phyloP scores from a whole-genome alignment of 2,888 invertebrate genomes.

The Hyposoter dolosus region DNA sequence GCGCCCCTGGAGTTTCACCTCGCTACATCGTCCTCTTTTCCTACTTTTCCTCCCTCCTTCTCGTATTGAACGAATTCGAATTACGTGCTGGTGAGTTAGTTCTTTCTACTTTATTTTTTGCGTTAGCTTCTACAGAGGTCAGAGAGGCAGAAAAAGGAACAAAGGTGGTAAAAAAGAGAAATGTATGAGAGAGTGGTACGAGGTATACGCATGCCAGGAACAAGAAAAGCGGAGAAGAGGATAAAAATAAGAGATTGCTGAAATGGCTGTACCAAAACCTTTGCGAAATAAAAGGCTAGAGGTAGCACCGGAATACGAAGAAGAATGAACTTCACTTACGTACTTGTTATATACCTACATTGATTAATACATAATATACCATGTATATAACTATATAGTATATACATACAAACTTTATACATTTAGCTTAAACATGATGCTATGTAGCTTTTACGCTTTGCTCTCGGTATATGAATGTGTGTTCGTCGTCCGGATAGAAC shows the following conservation, averaged over 20 bases:
- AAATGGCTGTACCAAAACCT: conserved; percentile 51
- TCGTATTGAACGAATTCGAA: conserved; percentile 67
- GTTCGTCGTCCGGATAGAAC: not conserved
- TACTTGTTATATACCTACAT: conserved; percentile 54
- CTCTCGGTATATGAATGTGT: conserved; percentile 18
- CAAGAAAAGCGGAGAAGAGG: conserved; percentile 24
- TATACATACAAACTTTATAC: conserved; percentile 27
- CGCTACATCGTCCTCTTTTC: not conserved
- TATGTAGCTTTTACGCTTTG: conserved; percentile 32
- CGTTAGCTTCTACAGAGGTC: conserved; percentile 40
- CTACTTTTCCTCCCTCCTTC: conserved; percentile 17
- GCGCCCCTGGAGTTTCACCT: conserved; percentile 53
- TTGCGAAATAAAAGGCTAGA: conserved; percentile 46
- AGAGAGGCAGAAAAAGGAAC: conserved; percentile 35
- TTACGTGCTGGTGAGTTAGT: conserved; percentile 65
- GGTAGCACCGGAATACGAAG: conserved; percentile 42
- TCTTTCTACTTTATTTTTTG: conserved; percentile 42
- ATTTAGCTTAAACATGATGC: conserved; percentile 38
- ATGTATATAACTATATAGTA: conserved; percentile 14
- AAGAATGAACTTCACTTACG: conserved; percentile 55
- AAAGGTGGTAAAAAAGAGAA: conserved; percentile 46
- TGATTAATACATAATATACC: conserved; percentile 23
- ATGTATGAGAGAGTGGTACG: conserved; percentile 53
- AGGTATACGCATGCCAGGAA: conserved; percentile 50
- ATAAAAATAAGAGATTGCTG: conserved; percentile 62